These are phyloP conservation scores for Aleiodes testaceus DNA, from an alignment of 2,888 invertebrate species.

Conservation along the genomic window DNA sequence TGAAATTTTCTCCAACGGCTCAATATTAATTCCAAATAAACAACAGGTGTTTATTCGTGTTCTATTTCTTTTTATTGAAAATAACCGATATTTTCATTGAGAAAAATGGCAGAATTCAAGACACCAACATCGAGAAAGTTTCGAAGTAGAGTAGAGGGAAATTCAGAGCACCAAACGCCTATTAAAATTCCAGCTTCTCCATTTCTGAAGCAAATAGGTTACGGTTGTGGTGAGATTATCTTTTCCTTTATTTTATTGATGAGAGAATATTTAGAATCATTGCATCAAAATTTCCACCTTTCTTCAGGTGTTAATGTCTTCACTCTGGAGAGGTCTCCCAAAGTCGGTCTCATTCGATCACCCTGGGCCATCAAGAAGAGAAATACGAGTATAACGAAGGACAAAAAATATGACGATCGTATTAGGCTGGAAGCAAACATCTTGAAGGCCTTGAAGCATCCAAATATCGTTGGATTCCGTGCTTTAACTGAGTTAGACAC, in stretches of 20 bases:
- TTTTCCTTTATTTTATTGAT: slow-evolving; percentile 7
- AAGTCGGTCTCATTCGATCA: slow-evolving; percentile 80
- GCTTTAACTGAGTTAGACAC: slow-evolving; percentile 75
- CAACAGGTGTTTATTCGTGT: too few relatives aligned
- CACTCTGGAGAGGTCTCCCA: slow-evolving; percentile 83
- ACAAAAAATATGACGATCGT: slow-evolving; percentile 74
- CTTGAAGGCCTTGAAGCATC: slow-evolving; percentile 81
- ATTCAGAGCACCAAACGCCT: slow-evolving; percentile 62
- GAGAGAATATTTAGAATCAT: too few relatives aligned
- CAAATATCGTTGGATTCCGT: slow-evolving; percentile 87
- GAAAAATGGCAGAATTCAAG: slow-evolving; percentile 63
- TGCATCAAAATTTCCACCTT: too few relatives aligned
- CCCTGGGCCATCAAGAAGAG: slow-evolving; percentile 91
- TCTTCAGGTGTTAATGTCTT: slow-evolving; percentile 83
- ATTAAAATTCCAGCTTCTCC: slow-evolving; percentile 82
- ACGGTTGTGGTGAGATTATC: slow-evolving; percentile 80
- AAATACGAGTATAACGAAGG: slow-evolving; percentile 72
- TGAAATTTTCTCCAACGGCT: too few relatives aligned
- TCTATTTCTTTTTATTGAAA: too few relatives aligned
- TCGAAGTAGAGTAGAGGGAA: slow-evolving; percentile 55
- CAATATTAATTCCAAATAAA: too few relatives aligned
- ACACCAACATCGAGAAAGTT: slow-evolving; percentile 61
- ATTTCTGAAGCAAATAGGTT: slow-evolving; percentile 82
- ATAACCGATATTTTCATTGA: too few relatives aligned
- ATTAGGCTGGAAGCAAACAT: slow-evolving; percentile 83